Evolutionary conservation across 2,113 vertebrate species (phyloP).

Genomic region (Gallinago jamesoni): DNA sequence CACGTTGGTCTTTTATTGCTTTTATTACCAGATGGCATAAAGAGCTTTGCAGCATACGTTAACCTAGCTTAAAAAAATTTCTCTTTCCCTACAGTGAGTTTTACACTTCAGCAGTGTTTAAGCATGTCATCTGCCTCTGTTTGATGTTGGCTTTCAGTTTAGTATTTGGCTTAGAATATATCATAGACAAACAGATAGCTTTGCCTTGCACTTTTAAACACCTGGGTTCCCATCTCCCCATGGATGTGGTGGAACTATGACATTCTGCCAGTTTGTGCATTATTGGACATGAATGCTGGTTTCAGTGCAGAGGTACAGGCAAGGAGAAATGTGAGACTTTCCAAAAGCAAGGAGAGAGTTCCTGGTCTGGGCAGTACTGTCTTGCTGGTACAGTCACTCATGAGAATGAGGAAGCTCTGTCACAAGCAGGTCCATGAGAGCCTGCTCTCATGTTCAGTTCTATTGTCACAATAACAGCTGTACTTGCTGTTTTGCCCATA

Average conservation of each 20-base stretch:
- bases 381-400: neutral
- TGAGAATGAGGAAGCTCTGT: neutral
- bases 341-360: neutral
- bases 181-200: neutral
- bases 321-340: neutral
- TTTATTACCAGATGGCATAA: conserved; percentile 29
- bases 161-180: neutral
- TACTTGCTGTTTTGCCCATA: neutral
- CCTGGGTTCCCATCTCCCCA: accelerated
- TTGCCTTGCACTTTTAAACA: neutral
- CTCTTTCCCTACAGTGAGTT: neutral
- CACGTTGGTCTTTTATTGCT: conserved; percentile 26
- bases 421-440: neutral
- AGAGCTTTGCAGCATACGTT: neutral
- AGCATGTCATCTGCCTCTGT: neutral
- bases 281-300: neutral
- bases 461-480: neutral
- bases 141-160: neutral
- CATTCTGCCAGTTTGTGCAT: neutral
- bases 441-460: neutral
- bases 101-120: neutral
- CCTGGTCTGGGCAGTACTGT: neutral
- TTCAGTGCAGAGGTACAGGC: neutral
- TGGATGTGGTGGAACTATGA: neutral
- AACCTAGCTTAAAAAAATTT: neutral